Base-by-base conservation (phyloP, 2,797 vertebrate species). In the Xiphophorus birchmanni region DNA sequence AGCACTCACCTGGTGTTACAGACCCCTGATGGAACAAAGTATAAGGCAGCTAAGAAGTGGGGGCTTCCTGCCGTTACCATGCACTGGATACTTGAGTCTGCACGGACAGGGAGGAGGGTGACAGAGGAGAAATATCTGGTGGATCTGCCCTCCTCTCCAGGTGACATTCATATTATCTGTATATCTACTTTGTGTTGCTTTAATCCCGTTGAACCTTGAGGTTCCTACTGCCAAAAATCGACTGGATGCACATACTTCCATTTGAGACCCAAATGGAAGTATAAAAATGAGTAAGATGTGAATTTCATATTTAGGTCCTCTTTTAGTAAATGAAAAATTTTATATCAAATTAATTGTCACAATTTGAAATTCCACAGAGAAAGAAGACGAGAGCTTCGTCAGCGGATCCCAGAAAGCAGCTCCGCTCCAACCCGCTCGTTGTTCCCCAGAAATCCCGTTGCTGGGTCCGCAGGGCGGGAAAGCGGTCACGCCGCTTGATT, bases 41-140 rank as follows among this genome's bases (percentile, higher is more conserved):
- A 98, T 75, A 97, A 98, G 88, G 99, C 98, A 47, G 97, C 99
- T 0, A 97, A 97, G 93, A 99, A 98, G 84, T 99, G 98, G 98
- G 94, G 96, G 76, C 94, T 99, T 42, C 99, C 98, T 0, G 97
- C 98, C 0, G 96, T 99, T 77, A 97, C 95, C 32, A 89, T 96
- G 92, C 89, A 88, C 79, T 99, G 99, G 99, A 95, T 99, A n/a
- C 91, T 99, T 60, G 95, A 97, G 82, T 97, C 97, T 37, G 97
- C 97, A 47, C 96, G 92, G 76, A 96, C 73, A 0, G 99, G 98
- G 73, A 92, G 89, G 81, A 97, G 80, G 84, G 97, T 94, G 2
- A 92, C 96, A 0, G 98, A 99, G 91, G 95, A 75, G 65, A 94
- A 83, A n/a, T 99, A 96, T 91, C 91, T 97, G 54, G 94, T 99